Percentiles rank a stretch among this genome's conserved stretches.
phyloP scores from a whole-genome alignment of 2,797 vertebrate species.

The Sebastes taczanowskii region DNA sequence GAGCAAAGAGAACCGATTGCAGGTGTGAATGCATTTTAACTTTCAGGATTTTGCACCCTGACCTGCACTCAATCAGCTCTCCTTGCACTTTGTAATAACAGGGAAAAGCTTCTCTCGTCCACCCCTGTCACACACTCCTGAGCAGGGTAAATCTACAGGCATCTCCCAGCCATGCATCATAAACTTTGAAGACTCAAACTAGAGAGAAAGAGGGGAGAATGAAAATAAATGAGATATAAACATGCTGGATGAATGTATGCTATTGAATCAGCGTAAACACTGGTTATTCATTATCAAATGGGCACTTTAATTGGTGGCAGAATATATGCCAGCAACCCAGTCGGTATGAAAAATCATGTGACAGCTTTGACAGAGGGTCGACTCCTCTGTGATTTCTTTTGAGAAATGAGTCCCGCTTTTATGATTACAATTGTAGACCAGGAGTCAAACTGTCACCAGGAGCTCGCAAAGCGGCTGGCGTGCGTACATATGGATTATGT shows the following conservation, averaged over 20 bases:
- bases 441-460: slow-evolving; percentile 40
- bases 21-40: slow-evolving; percentile 1
- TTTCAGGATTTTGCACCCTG: slow-evolving; percentile 14
- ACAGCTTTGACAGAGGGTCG: slow-evolving; percentile 45
- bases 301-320: slow-evolving; percentile 60
- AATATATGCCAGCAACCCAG: slow-evolving; percentile 15
- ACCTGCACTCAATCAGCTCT: slow-evolving; percentile 9
- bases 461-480: slow-evolving; percentile 20
- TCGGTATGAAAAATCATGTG: slow-evolving; percentile 27
- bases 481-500: slow-evolving; percentile 46
- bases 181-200: slow-evolving; percentile 57
- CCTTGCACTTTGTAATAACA: slow-evolving; percentile 11
- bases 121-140: slow-evolving; percentile 14
- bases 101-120: slow-evolving; percentile 11
- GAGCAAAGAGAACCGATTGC: background rate
- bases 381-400: slow-evolving; percentile 34
- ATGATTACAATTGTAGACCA: slow-evolving; percentile 34
- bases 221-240: slow-evolving; percentile 66
- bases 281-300: slow-evolving; percentile 58
- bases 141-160: slow-evolving; percentile 43
- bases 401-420: slow-evolving; percentile 39
- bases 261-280: slow-evolving; percentile 57
- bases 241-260: slow-evolving; percentile 45
- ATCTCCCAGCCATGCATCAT: slow-evolving; percentile 55
- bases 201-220: slow-evolving; percentile 44